Evolutionary conservation across 1,140 invertebrate species (phyloP), one percentile per base, ranked within the genome.

Genomic region (Sycobia sp.): DNA sequence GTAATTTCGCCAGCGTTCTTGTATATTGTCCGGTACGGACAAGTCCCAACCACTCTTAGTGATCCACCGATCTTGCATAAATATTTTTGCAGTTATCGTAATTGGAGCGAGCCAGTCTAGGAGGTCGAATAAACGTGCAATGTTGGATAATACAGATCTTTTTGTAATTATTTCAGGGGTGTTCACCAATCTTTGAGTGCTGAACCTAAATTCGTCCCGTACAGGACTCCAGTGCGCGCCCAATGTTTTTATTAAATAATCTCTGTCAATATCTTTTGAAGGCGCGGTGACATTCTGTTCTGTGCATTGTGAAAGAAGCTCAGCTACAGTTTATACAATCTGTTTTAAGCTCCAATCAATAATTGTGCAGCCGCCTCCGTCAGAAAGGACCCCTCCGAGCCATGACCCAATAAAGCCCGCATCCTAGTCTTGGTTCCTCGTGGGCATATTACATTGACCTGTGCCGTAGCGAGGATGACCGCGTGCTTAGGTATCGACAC

Each of bases 91-190:
- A 3, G 16, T 23, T 4, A 22, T 20, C 4, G 16, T 23, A n/a
- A 22, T 23, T 23, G 4, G 16, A 11, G 32, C 49, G 11, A 63
- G 41, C n/a, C 69, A 49, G 1, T 57, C 20, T 14, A 13, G 43
- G 20, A 20, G 18, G 16, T 23, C 43, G 14, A 14, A 22, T 9
- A 46, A 22, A 7, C 20, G 18, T 4, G 43, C 5, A 8, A 22
- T 20, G 5, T 46, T 46, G 4, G 16, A 46, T 5, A 46, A 22
- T 2, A 46, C n/a, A 5, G 20, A 7, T 23, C 20, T 18, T 5
- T 46, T 23, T 22, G 43, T 46, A 22, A 7, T 7, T n/a, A n/a
- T n/a, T n/a, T n/a, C 13, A 20, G 7, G 4, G 9, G 3, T 10
- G 43, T 20, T 22, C 3, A 1, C 1, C 67, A 13, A 1, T 46